Percentiles rank a stretch among this genome's conserved stretches.
These are phyloP conservation scores for Pseudomyrmex concolor DNA, from an alignment of 1,140 invertebrate species.

Conservation along the genomic window DNA sequence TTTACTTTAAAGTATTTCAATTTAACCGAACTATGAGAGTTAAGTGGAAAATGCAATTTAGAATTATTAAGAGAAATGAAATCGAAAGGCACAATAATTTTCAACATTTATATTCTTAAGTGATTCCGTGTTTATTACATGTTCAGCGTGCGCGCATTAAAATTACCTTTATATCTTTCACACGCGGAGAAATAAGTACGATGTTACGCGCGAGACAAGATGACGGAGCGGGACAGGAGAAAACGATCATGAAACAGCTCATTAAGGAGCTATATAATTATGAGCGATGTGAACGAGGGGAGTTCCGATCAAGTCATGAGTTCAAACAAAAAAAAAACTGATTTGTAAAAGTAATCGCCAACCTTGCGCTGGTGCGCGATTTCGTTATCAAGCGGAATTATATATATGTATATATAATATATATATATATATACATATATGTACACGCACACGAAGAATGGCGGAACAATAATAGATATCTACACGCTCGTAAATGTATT, in stretches of 20 bases:
- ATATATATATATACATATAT: no score
- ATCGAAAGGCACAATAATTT: no score
- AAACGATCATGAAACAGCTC: slow-evolving; percentile 48
- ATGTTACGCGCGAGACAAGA: slow-evolving; percentile 50
- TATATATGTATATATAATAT: background rate
- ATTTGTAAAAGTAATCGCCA: slow-evolving; percentile 45
- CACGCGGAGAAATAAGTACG: slow-evolving; percentile 31
- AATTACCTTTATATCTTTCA: slow-evolving; percentile 50
- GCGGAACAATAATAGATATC: slow-evolving; percentile 50
- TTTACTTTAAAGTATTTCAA: no score
- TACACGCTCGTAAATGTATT: slow-evolving; percentile 46
- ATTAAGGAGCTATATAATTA: slow-evolving; percentile 54
- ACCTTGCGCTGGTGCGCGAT: slow-evolving; percentile 26
- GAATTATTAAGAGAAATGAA: background rate
- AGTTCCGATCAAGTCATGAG: slow-evolving; percentile 15
- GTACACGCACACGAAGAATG: background rate
- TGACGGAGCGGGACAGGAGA: slow-evolving; percentile 21
- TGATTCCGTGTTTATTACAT: slow-evolving; percentile 23
- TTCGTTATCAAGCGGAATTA: slow-evolving; percentile 49
- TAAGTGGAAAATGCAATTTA: background rate
- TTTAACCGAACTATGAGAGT: background rate
- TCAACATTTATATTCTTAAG: slow-evolving; percentile 28
- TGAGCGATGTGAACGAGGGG: slow-evolving; percentile 22
- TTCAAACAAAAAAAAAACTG: slow-evolving; percentile 5
- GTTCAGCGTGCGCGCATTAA: slow-evolving; percentile 33